These are phyloP conservation scores for Platyscapa corneri DNA, from an alignment of 1,140 invertebrate species.

Conservation along the genomic window DNA sequence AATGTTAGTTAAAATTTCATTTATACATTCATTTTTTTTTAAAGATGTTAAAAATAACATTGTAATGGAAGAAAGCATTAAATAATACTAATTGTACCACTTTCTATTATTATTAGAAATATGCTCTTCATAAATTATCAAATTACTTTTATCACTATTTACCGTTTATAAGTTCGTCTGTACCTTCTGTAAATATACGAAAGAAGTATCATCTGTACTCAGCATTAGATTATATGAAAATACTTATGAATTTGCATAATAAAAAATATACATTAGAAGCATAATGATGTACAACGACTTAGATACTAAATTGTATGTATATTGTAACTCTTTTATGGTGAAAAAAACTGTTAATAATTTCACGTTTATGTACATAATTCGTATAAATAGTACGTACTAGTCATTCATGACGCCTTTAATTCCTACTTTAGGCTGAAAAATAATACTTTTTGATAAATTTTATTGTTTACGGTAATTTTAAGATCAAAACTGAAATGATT, in stretches of 20 bases:
- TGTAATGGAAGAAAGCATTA: background rate
- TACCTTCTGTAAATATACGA: constrained; percentile 68
- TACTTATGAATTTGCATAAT: constrained; percentile 54
- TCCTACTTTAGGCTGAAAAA: background rate
- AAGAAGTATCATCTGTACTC: constrained; percentile 60
- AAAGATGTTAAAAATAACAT: background rate
- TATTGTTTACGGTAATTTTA: too few species aligned
- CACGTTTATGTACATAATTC: constrained; percentile 55
- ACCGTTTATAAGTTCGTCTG: constrained; percentile 73
- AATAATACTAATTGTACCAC: constrained; percentile 58
- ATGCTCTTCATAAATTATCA: constrained; percentile 67
- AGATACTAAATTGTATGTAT: constrained; percentile 64
- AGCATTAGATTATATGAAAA: constrained; percentile 59
- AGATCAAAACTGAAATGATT: too few species aligned
- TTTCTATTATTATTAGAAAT: constrained; percentile 64
- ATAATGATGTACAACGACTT: constrained; percentile 72
- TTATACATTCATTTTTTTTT: background rate
- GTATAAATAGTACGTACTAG: constrained; percentile 59
- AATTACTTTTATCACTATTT: constrained; percentile 70
- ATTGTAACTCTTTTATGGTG: constrained; percentile 59
- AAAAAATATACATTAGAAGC: constrained; percentile 52
- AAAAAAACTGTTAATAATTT: constrained; percentile 45
- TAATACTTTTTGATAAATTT: constrained; percentile 35
- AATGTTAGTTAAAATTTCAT: too few species aligned
- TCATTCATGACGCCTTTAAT: constrained; percentile 53